phyloP scores from a whole-genome alignment of 2,797 vertebrate species.

The Phataginus tetradactyla region DNA sequence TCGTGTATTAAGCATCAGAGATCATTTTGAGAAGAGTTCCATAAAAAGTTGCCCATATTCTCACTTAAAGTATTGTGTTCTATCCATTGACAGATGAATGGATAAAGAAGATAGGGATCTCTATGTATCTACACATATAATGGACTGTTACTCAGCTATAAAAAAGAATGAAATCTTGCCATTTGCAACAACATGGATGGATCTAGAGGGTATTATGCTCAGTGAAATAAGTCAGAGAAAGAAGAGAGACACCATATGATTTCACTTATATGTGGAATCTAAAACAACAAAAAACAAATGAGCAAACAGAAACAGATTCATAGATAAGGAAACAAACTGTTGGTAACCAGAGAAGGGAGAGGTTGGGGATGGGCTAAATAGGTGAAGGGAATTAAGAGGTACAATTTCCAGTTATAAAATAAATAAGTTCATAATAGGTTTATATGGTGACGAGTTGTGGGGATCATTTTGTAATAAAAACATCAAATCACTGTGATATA shows the following conservation, averaged over 20 bases:
- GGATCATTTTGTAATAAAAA: not conserved
- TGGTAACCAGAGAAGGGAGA: not conserved
- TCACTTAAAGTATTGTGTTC: not conserved
- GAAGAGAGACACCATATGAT: not conserved
- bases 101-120: not conserved
- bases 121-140: not conserved
- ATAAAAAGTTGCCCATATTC: not conserved
- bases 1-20: slow-evolving; percentile 18
- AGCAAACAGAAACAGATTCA: not conserved
- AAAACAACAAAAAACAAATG: not conserved
- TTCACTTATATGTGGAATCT: not conserved
- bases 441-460: not conserved
- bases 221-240: not conserved
- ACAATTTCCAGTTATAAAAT: not conserved
- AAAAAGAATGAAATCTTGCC: not conserved
- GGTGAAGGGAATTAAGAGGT: not conserved
- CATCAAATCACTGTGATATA: not conserved
- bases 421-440: not conserved
- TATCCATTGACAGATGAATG: not conserved
- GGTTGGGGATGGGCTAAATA: not conserved
- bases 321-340: not conserved
- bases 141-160: not conserved
- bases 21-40: slow-evolving; percentile 1
- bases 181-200: not conserved
- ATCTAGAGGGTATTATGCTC: not conserved